Percentiles rank a stretch among this genome's conserved stretches.
Evolutionary conservation across 2,888 invertebrate species (phyloP).

Genomic region (Pelosia muscerda): DNA sequence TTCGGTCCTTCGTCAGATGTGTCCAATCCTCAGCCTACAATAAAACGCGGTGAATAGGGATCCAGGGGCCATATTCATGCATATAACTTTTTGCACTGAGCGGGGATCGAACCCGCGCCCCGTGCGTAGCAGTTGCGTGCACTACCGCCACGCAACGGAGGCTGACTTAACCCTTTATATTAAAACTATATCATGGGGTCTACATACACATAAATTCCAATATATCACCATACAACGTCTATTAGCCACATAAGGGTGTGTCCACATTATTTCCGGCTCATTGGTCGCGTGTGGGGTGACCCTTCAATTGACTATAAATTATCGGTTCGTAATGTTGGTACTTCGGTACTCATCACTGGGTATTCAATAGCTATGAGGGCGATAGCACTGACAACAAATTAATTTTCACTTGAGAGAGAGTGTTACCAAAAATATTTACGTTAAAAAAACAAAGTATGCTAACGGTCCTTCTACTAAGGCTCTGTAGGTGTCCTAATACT

Average conservation of each 20-base stretch:
- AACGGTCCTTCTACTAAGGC: too few relatives aligned
- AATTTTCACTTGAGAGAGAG: slow-evolving; percentile 23
- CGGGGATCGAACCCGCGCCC: too few relatives aligned
- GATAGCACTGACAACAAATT: slow-evolving; percentile 33
- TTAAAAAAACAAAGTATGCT: too few relatives aligned
- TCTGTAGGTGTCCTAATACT: too few relatives aligned
- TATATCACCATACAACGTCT: slow-evolving; percentile 39
- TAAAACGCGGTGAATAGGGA: too few relatives aligned
- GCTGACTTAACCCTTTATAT: background rate
- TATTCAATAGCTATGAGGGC: slow-evolving; percentile 19
- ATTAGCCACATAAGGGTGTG: slow-evolving; percentile 63
- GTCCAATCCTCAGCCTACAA: too few relatives aligned
- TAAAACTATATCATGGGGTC: background rate
- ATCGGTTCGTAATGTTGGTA: slow-evolving; percentile 36
- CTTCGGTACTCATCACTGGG: slow-evolving; percentile 38
- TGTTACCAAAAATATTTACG: background rate
- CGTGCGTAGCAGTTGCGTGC: too few relatives aligned
- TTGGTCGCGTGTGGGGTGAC: slow-evolving; percentile 64
- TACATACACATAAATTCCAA: slow-evolving; percentile 7
- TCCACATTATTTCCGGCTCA: slow-evolving; percentile 75
- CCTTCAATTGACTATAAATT: slow-evolving; percentile 61
- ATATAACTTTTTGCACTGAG: too few relatives aligned
- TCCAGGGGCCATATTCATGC: too few relatives aligned
- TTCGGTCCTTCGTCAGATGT: too few relatives aligned
- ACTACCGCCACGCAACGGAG: too few relatives aligned